Conservation (phyloP, 2,113 vertebrate genomes). For the Nothobranchius furzeri region DNA sequence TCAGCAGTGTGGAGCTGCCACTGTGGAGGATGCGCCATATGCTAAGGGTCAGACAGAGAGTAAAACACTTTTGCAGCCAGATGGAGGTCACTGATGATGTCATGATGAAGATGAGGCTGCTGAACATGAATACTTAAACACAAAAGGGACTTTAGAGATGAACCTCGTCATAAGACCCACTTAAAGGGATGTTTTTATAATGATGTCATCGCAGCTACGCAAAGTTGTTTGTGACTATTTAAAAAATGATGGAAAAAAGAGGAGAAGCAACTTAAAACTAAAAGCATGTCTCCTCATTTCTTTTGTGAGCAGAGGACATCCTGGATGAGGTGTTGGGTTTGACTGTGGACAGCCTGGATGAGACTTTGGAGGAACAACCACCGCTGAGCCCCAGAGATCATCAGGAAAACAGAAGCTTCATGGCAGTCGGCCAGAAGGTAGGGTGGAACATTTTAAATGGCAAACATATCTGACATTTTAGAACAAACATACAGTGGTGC, state of each 20-base stretch:
- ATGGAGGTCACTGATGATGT: conserved; percentile 58
- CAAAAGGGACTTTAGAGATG: conserved; percentile 15
- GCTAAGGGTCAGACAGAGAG: conserved; percentile 44
- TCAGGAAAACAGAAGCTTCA: conserved; percentile 50
- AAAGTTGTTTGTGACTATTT: too few relatives aligned
- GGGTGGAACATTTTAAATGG: not conserved
- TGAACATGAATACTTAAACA: conserved; percentile 8
- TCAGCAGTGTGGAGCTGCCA: conserved; percentile 55
- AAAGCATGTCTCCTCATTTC: not conserved
- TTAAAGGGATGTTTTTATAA: not conserved
- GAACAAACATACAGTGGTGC: too few relatives aligned
- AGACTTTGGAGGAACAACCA: conserved; percentile 47
- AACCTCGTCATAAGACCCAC: not conserved
- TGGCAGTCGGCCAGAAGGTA: conserved; percentile 66
- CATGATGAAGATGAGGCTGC: conserved; percentile 26
- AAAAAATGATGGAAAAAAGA: not conserved
- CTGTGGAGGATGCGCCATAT: conserved; percentile 31
- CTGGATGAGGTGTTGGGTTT: conserved; percentile 75
- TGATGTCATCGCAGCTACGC: too few relatives aligned
- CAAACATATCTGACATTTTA: too few relatives aligned
- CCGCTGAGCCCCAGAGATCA: conserved; percentile 45
- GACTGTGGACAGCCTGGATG: conserved; percentile 63
- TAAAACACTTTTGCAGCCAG: conserved; percentile 41
- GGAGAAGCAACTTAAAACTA: not conserved
- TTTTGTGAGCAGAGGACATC: conserved; percentile 74